phyloP scores from a whole-genome alignment of 2,797 vertebrate genomes.

The Orientallactaga sibirica region DNA sequence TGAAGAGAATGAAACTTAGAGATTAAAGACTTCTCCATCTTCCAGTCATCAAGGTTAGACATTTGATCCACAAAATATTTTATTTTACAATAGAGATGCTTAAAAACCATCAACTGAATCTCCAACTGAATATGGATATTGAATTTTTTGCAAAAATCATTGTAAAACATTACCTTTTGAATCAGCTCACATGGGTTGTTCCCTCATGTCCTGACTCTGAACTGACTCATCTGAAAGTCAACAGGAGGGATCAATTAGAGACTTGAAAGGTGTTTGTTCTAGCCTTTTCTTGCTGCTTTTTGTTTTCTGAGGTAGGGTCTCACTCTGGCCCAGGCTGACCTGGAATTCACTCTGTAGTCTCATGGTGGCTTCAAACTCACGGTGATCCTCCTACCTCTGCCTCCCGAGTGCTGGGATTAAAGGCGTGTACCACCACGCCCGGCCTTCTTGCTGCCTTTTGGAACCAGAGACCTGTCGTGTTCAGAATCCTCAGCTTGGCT shows the following conservation, averaged over 20 bases:
- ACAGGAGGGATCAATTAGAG: neutral
- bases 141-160: neutral
- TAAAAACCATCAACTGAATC: constrained; percentile 4
- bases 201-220: neutral
- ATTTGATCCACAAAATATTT: constrained; percentile 8
- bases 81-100: neutral
- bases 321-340: no score
- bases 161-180: constrained; percentile 17
- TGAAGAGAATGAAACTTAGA: constrained; percentile 34
- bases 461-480: neutral
- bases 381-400: no score
- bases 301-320: no score
- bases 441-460: neutral
- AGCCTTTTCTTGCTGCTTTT: neutral
- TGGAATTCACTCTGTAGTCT: no score
- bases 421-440: no score
- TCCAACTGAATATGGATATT: constrained; percentile 8
- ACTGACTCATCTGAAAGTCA: neutral
- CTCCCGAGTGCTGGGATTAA: no score
- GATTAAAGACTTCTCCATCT: constrained; percentile 1
- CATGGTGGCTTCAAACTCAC: no score
- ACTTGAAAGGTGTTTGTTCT: neutral
- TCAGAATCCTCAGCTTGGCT: neutral
- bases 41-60: constrained; percentile 20
- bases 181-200: neutral